A percentile compares a stretch with the other conserved stretches of the same genome.
Conservation (phyloP, 2,113 vertebrate species). For the Lipotes vexillifer region DNA sequence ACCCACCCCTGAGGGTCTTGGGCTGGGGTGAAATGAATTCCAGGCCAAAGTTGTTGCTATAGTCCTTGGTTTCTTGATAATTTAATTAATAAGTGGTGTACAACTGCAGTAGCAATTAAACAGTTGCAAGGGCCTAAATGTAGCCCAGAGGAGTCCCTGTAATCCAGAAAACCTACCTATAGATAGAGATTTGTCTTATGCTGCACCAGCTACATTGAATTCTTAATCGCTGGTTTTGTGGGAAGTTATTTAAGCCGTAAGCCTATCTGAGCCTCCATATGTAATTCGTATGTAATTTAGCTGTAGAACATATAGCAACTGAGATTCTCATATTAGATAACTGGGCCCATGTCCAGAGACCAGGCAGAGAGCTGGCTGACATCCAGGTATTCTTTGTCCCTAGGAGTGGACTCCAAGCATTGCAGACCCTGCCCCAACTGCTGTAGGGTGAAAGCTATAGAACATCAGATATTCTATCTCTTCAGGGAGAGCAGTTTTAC, state of each 20-base stretch:
- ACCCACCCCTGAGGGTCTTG: background rate
- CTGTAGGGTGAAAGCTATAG: background rate
- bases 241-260: conserved; percentile 80
- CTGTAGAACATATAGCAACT: conserved; percentile 34
- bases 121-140: background rate
- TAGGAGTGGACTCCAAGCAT: background rate
- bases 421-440: background rate
- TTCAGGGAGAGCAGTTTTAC: background rate
- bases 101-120: conserved; percentile 10
- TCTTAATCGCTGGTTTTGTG: conserved; percentile 80
- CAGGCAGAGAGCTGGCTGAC: background rate
- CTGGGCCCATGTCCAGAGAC: conserved; percentile 8
- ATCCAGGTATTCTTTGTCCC: background rate
- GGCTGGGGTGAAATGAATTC: conserved; percentile 66
- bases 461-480: background rate
- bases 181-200: conserved; percentile 55
- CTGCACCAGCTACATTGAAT: conserved; percentile 79
- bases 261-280: conserved; percentile 73
- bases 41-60: conserved; percentile 64
- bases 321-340: conserved; percentile 23
- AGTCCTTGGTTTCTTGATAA: conserved; percentile 61
- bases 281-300: conserved; percentile 81
- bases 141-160: conserved; percentile 14
- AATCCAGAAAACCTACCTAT: conserved; percentile 42
- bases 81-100: conserved; percentile 1